Percentiles rank a stretch among this genome's conserved stretches.
These are phyloP conservation scores for Euwallacea fornicatus DNA, from an alignment of 1,140 invertebrate species.

Conservation along the genomic window DNA sequence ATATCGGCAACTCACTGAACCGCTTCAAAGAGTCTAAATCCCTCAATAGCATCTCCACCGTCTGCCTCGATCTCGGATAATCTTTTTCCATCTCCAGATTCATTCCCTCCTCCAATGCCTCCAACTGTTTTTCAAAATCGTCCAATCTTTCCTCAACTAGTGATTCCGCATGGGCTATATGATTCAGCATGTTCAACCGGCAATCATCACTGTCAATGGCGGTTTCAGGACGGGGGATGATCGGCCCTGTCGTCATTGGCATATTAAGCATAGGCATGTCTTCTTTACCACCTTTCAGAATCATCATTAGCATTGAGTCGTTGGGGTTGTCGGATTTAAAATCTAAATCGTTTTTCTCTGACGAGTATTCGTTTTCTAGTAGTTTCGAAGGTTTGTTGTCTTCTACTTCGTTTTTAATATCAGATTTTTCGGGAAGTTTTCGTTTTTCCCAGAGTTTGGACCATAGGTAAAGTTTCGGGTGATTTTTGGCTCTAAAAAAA, in stretches of 20 bases:
- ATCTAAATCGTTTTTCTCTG: constrained; percentile 37
- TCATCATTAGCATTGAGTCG: constrained; percentile 46
- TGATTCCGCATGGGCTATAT: constrained; percentile 74
- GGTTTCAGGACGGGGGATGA: constrained; percentile 75
- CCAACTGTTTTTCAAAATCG: constrained; percentile 75
- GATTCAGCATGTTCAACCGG: constrained; percentile 73
- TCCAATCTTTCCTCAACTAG: constrained; percentile 71
- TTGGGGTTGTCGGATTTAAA: constrained; percentile 27
- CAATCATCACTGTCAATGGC: constrained; percentile 79
- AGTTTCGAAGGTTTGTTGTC: constrained; percentile 34
- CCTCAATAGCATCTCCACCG: constrained; percentile 59
- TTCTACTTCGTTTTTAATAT: constrained; percentile 23
- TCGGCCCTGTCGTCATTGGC: constrained; percentile 46
- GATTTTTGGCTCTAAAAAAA: constrained; percentile 66
- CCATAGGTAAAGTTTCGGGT: constrained; percentile 84
- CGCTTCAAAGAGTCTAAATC: constrained; percentile 60
- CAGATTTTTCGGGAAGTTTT: constrained; percentile 47
- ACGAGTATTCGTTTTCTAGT: constrained; percentile 39
- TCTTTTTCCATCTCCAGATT: constrained; percentile 49
- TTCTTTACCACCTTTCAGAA: constrained; percentile 45
- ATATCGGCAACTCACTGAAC: constrained; percentile 52
- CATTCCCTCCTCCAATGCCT: constrained; percentile 57
- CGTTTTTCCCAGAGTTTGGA: constrained; percentile 76
- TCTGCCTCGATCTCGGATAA: constrained; percentile 58
- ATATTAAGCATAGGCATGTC: constrained; percentile 42